Conservation (phyloP, 1,140 invertebrate species). For the Cherax destructor region DNA sequence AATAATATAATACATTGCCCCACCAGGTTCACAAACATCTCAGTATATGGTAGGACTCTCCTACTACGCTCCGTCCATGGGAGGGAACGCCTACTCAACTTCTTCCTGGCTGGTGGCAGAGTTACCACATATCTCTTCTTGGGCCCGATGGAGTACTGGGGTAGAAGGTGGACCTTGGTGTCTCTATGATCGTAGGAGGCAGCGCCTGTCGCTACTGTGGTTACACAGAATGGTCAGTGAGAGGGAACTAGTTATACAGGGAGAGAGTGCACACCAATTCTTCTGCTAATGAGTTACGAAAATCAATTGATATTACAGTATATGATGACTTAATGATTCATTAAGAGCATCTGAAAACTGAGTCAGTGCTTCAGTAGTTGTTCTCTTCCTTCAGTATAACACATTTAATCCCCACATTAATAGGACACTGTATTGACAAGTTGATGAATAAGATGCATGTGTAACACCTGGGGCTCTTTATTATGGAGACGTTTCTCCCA, state of each 20-base stretch:
- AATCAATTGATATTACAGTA: not conserved
- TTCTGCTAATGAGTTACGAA: not conserved
- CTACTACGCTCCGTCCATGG: constrained; percentile 78
- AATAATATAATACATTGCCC: too few relatives aligned
- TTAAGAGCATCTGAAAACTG: too few relatives aligned
- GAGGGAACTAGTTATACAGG: too few relatives aligned
- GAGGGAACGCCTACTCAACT: constrained; percentile 79
- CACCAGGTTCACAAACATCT: constrained; percentile 78
- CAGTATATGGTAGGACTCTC: constrained; percentile 79
- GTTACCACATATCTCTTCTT: constrained; percentile 89
- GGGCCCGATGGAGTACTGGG: constrained; percentile 88
- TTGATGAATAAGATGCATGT: too few relatives aligned
- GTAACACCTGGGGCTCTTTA: too few relatives aligned
- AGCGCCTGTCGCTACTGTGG: constrained; percentile 83
- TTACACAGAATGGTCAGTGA: constrained; percentile 76
- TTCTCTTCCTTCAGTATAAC: too few relatives aligned
- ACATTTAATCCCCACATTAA: too few relatives aligned
- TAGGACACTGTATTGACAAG: too few relatives aligned
- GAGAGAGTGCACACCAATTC: too few relatives aligned
- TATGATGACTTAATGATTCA: not conserved
- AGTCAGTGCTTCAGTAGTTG: too few relatives aligned
- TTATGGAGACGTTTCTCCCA: too few relatives aligned
- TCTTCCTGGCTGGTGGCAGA: constrained; percentile 83
- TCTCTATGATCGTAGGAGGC: constrained; percentile 90
- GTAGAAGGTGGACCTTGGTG: constrained; percentile 87